Evolutionary conservation across 2,888 invertebrate genomes (phyloP), one percentile per base, ranked within the genome.

Genomic region (Ornithoptera priamus): DNA sequence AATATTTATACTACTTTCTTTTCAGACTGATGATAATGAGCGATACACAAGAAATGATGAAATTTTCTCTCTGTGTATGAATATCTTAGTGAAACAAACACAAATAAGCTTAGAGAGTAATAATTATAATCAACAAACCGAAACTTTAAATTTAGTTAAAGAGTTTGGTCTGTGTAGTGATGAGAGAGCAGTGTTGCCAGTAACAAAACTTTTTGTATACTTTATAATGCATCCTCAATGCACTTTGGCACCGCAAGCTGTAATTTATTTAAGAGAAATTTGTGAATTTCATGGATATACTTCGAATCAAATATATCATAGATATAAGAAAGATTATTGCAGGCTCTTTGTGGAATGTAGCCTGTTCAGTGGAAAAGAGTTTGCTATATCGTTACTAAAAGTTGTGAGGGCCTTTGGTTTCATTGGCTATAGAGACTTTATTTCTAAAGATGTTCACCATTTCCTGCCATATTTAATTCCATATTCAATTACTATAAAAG

Each of bases 351-450:
- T 94, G 4, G 94, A 94, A 67, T 90, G 94, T 69, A 95, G 95
- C 78, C 91, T 94, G 67, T 86, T 93, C 68, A 89, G 93, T 72
- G 92, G 93, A 0, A 94, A 94, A 74, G 93, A 93, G 63, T 92
- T 95, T 75, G 88, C 93, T 1, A 89, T 94, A 62, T 93, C 94
- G 1, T 85, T 95, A 66, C 88, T 94, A 17, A 94, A 94, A 79
- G 92, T 95, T 1, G 94, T 95, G 0, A 93, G 94, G 75, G 94
- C 95, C 71, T 93, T 96, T 67, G 96, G 95, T 0, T 96, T 94
- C 77, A 93, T 93, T 30, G 95, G 95, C 56, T 94, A 94, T 12
- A 93, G 95, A 78, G 95, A 96, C 79, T 95, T 96, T 68, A 90
- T 96, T 69, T 93, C 93, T 0, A 95, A 95, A 81, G 96, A 96